Base-by-base conservation (phyloP, 2,113 vertebrate genomes). In the Meriones unguiculatus region DNA sequence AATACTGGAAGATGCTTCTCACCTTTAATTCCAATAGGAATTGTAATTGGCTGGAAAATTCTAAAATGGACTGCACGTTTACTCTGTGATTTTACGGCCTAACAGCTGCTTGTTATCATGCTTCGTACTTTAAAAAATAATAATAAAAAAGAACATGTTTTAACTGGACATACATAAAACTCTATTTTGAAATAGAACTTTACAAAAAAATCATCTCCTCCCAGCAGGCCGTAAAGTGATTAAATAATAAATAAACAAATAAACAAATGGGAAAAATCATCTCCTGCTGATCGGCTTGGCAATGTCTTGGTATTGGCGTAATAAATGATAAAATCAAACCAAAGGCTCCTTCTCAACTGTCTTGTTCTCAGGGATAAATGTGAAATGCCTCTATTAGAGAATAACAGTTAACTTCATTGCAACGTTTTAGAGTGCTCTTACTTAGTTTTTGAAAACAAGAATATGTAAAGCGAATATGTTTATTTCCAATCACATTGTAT, bases 21-120 rank as follows among this genome's bases (percentile, higher is more conserved):
- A 46, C 87, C 82, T 97, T 96, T 73, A 91, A 93, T 87, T 96
- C 41, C 88, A 93, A 80, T 28, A 72, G 38, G 17, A 90, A 90
- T 41, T 69, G 70, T 1, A 18, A 46, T 41, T 90, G 25, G 20
- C n/a, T 87, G 46, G 90, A 41, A 93, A 93, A 65, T 76, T 62
- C 46, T 41, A 90, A 94, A 77, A 57, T 7, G 20, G 52, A 54
- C 24, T 97, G 59, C 57, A 93, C 38, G 32, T 88, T 94, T 94
- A 92, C 22, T 95, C 59, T 88, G 10, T 25, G 28, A 46, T 57
- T 89, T 89, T 95, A 17, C 10, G 94, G 18, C 32, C 89, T 90
- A 81, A 87, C 86, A 95, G 72, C 18, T 46, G 25, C 2, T 14
- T 82, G 80, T 17, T 69, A 3, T 32, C 57, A 82, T 76, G 65